Percentiles rank a stretch among this genome's conserved stretches.
These are phyloP conservation scores for Toxotes jaculatrix DNA, from an alignment of 2,113 vertebrate species.

Conservation along the genomic window DNA sequence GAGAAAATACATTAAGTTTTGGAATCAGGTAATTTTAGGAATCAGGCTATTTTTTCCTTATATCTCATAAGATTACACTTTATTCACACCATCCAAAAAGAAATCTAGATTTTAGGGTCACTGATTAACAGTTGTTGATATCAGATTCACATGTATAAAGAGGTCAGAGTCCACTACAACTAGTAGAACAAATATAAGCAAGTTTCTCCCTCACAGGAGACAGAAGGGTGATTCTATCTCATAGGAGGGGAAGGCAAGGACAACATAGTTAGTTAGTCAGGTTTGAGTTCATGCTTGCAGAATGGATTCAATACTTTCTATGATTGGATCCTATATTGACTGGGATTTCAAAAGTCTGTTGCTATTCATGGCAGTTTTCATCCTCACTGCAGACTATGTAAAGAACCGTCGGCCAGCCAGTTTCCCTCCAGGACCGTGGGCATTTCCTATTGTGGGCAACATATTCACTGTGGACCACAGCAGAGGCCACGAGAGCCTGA, in stretches of 20 bases:
- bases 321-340: conserved; percentile 1
- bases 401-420: conserved; percentile 38
- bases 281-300: background rate
- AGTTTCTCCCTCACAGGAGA: background rate
- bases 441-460: conserved; percentile 66
- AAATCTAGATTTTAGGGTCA: background rate
- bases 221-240: background rate
- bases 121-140: background rate
- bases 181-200: background rate
- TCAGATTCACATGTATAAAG: background rate
- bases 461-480: conserved; percentile 52
- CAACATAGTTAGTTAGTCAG: background rate
- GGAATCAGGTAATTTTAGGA: no score
- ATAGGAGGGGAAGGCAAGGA: background rate
- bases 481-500: conserved; percentile 41
- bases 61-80: no score
- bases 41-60: no score
- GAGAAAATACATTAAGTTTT: no score
- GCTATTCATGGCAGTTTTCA: conserved; percentile 75
- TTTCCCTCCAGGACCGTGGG: conserved; percentile 70
- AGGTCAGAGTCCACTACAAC: conserved; percentile 3
- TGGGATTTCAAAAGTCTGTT: conserved; percentile 76
- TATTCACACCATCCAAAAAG: no score
- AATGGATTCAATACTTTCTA: conserved; percentile 49
- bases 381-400: conserved; percentile 53